Evolutionary conservation across 2,113 vertebrate genomes (phyloP), one percentile per base, ranked within the genome.

Genomic region (Calonectris borealis): DNA sequence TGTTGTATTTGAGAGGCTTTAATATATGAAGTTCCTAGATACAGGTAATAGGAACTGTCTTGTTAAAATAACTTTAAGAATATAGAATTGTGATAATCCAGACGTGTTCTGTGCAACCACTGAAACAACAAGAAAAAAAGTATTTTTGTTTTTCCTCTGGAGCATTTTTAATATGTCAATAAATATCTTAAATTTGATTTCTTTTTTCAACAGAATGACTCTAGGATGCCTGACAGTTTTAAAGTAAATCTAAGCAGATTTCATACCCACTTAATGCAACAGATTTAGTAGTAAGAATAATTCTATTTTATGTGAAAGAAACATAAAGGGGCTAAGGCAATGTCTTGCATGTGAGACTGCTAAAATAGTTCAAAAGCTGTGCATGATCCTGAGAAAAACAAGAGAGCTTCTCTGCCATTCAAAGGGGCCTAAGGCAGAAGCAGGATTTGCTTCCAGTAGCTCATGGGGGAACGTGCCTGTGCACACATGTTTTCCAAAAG

Each of bases 391-490:
- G 49, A 58, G 49, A 10, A 70, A 46, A 36, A 10, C 4, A n/a
- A 21, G 54, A 14, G 14, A 34, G 16, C 42, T 26, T 51, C 3
- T 1, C 24, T 55, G 62, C 36, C 8, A 0, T 72, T 81, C 6
- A 3, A 7, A 20, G 52, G 18, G 20, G 7, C 21, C 64, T 42
- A 8, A 18, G 48, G 48, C 68, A 88, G 54, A 29, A 55, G 38
- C 61, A 65, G 21, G 15, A 6, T 68, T 54, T 55, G 32, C 36
- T 60, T 70, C 61, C 72, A 54, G 57, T 8, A 69, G 44, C 65
- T 57, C 29, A 1, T 7, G 31, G 1, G 3, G 61, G 49, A 61
- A 40, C 0, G 17, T 46, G 46, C 46, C 68, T 2, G 14, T 5
- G 22, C 31, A 21, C 49, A 27, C 5, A 6, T 7, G 5, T 61